Conservation (phyloP, 1,140 invertebrate species). For the Drosophila nigrodunni region DNA sequence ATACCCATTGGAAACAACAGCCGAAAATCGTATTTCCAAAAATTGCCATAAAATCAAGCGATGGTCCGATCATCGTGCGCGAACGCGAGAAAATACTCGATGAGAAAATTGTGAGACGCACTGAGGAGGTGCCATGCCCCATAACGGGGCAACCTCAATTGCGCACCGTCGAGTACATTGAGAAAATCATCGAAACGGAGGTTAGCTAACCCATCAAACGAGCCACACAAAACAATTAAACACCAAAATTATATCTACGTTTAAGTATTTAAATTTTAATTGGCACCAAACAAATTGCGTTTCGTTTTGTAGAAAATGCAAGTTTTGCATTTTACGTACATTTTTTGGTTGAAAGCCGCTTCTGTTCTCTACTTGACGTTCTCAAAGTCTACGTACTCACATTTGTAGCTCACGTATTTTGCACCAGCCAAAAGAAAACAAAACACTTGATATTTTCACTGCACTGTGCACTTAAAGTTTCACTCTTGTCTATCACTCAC, state of each 20-base stretch:
- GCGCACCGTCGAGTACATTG: conserved; percentile 95
- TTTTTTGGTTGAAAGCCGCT: conserved; percentile 53
- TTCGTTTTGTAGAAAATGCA: conserved; percentile 49
- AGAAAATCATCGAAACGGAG: conserved; percentile 98
- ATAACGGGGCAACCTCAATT: conserved; percentile 93
- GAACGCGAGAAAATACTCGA: conserved; percentile 95
- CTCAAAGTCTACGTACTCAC: conserved; percentile 6
- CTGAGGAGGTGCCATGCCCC: conserved; percentile 94
- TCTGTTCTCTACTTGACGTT: conserved; percentile 45
- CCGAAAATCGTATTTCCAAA: conserved; percentile 88
- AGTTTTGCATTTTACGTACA: conserved; percentile 29
- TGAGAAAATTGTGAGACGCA: conserved; percentile 93
- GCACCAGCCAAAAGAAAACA: conserved; percentile 41
- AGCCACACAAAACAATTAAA: not conserved
- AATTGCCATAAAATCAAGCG: conserved; percentile 92
- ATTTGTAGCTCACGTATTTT: conserved; percentile 40
- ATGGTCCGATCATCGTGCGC: conserved; percentile 91
- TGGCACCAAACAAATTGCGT: conserved; percentile 62
- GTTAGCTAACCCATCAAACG: conserved; percentile 86
- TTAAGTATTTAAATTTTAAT: conserved; percentile 42
- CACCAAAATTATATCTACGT: conserved; percentile 1
- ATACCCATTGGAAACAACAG: conserved; percentile 49
- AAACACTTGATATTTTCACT: conserved; percentile 13
- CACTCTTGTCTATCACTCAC: conserved; percentile 29
- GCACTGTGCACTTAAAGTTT: conserved; percentile 36